Base-by-base conservation (phyloP, 1,140 invertebrate species). In the Drosophila melanica region DNA sequence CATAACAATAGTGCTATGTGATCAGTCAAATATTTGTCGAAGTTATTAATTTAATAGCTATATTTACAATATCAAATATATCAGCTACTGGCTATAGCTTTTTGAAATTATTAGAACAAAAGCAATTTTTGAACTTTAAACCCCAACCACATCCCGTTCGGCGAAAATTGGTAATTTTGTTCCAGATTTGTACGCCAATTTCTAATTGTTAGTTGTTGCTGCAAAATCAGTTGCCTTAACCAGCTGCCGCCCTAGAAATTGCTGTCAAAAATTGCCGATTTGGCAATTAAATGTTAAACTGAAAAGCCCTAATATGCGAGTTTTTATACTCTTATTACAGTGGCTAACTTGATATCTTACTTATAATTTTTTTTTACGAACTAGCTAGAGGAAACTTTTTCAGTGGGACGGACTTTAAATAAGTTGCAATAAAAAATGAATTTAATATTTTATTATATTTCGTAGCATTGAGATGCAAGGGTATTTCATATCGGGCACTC, bases 41-140 rank as follows among this genome's bases (percentile, higher is more conserved):
- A 58, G 44, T 30, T 44, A 54, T 53, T 35, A 35, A 12, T 41
- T 41, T 16, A 63, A 51, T 42, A 51, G 30, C n/a, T 44, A 44
- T 57, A 16, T n/a, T 10, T 8, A 1, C 27, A 23, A 44, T 44
- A 8, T 18, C 30, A 33, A 50, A 39, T 20, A 48, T 8, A 27
- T 50, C 0, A 23, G 45, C 45, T 7, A 7, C 27, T 14, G 23
- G 0, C 10, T 18, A 10, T 10, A 8, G 37, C 4, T 9, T 55
- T 53, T 53, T 53, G 30, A 11, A 23, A 23, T 23, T 14, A 30
- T 9, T 35, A 53, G 33, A 37, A 53, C 14, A 53, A 53, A 53
- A 53, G 33, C 7, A 14, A 37, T 35, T 51, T 0, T 7, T 9
- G 10, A 35, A 45, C 14, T 27, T 3, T 7, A 48, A 27, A 48